Evolutionary conservation across 2,113 vertebrate genomes (phyloP).

Genomic region (Eptesicus fuscus): DNA sequence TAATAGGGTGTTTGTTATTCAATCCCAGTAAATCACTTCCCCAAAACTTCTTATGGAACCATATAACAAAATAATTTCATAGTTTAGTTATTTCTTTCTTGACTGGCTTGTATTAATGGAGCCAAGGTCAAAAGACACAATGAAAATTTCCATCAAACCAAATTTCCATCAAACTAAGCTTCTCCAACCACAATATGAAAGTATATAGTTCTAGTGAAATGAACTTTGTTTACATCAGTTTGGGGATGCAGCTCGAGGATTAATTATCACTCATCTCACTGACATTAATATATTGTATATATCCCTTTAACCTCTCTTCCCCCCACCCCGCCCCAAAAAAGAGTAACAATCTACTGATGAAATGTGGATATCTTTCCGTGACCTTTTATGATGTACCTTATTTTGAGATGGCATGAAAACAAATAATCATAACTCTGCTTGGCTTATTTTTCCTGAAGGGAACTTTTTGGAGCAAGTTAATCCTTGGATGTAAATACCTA

Average conservation of each 20-base stretch:
- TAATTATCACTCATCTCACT: not conserved
- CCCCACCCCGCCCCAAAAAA: too few relatives aligned
- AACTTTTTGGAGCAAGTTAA: not conserved
- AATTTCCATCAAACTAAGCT: not conserved
- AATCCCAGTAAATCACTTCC: not conserved
- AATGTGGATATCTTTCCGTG: not conserved
- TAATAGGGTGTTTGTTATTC: not conserved
- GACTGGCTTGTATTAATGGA: not conserved
- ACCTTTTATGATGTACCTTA: not conserved
- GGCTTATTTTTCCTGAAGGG: not conserved
- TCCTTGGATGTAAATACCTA: not conserved
- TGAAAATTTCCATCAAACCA: constrained; percentile 17
- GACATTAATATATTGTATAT: not conserved
- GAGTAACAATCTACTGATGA: not conserved
- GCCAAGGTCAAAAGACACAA: not conserved
- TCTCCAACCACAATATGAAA: not conserved
- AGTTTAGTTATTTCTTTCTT: not conserved
- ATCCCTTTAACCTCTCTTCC: not conserved
- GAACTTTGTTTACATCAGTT: accelerated
- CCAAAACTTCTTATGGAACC: not conserved
- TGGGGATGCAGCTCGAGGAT: accelerated
- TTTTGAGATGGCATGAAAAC: constrained; percentile 7
- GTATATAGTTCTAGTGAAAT: not conserved
- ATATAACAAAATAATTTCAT: not conserved
- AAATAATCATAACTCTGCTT: not conserved